phyloP scores from a whole-genome alignment of 2,113 vertebrate species.

The Pseudorasbora parva region DNA sequence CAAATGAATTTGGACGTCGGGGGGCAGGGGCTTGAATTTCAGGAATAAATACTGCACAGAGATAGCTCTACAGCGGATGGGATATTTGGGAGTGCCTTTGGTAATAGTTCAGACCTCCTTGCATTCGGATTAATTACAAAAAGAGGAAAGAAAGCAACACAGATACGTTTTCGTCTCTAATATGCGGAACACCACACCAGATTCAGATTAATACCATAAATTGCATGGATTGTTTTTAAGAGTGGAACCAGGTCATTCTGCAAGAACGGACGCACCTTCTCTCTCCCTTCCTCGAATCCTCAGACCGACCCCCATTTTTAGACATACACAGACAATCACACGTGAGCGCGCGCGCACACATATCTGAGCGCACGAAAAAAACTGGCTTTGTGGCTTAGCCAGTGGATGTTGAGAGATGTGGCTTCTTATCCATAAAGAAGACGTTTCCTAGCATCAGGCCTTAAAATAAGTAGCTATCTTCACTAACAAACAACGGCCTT shows the following conservation, averaged over 20 bases:
- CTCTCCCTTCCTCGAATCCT: constrained; percentile 57
- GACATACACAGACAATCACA: constrained; percentile 45
- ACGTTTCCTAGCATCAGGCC: constrained; percentile 65
- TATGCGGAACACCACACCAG: constrained; percentile 62
- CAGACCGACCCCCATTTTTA: constrained; percentile 68
- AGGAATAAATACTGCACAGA: constrained; percentile 70
- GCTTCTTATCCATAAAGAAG: constrained; percentile 72
- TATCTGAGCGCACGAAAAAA: constrained; percentile 61
- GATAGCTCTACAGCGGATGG: constrained; percentile 68
- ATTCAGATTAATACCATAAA: constrained; percentile 76
- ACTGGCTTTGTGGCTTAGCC: constrained; percentile 73
- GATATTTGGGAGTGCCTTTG: constrained; percentile 68
- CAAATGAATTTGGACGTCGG: constrained; percentile 73
- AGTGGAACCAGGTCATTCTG: constrained; percentile 83
- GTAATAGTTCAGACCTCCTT: constrained; percentile 56
- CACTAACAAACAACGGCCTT: background rate
- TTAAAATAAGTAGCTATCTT: background rate
- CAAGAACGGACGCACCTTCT: constrained; percentile 55
- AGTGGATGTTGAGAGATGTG: constrained; percentile 75
- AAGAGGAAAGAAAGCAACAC: constrained; percentile 47
- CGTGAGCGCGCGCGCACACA: constrained; percentile 46
- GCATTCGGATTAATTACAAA: constrained; percentile 65
- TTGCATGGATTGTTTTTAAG: constrained; percentile 76
- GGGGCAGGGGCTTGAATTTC: constrained; percentile 57
- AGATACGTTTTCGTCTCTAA: constrained; percentile 68